These are phyloP conservation scores for Dipodomys ordii DNA, from an alignment of 2,113 vertebrate species.

Conservation along the genomic window DNA sequence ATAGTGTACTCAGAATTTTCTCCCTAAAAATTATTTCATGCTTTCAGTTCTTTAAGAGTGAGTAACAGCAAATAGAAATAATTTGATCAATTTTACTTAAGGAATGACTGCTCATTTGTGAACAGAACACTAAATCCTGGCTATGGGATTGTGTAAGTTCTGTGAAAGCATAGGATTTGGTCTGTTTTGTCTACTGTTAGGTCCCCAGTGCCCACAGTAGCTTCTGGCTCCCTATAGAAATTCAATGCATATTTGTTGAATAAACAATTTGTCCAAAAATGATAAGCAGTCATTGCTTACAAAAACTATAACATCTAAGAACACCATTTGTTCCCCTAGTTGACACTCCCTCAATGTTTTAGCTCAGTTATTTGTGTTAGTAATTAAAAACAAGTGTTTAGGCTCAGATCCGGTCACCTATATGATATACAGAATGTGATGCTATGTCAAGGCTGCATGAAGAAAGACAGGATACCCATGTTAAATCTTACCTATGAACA, in stretches of 20 bases:
- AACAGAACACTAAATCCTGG: constrained; percentile 4
- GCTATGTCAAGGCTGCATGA: not conserved
- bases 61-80: constrained; percentile 49
- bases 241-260: not conserved
- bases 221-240: not conserved
- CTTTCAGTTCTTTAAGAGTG: constrained; percentile 22
- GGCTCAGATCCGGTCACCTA: not conserved
- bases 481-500: constrained; percentile 93
- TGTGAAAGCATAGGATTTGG: not conserved
- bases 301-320: constrained; percentile 19
- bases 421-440: not conserved
- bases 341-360: not conserved
- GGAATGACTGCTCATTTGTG: not conserved
- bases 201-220: not conserved
- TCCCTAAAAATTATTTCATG: constrained; percentile 36
- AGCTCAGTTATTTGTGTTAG: constrained; percentile 23
- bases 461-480: not conserved
- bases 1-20: constrained; percentile 44
- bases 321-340: not conserved
- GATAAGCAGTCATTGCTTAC: not conserved
- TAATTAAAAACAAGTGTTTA: constrained; percentile 42
- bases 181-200: not conserved
- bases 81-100: not conserved
- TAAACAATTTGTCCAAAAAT: constrained; percentile 20
- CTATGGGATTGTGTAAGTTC: not conserved